Conservation (phyloP, 2,113 vertebrate species). For the Edolisoma coerulescens region DNA sequence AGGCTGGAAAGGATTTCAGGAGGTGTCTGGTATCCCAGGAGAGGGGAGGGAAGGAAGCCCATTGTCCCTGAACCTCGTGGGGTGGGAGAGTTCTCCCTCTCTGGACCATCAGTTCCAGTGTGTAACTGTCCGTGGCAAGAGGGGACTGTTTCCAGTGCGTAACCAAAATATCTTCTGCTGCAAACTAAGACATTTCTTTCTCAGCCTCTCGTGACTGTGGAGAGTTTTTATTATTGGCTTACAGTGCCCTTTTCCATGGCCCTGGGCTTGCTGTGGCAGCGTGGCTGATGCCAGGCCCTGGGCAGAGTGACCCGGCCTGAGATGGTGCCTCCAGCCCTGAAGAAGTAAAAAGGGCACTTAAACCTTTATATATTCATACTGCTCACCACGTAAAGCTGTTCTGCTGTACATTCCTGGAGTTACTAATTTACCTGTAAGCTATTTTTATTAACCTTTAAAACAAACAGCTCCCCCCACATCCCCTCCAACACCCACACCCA, state of each 20-base stretch:
- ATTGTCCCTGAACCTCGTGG: fast-evolving
- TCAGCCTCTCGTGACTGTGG: not conserved
- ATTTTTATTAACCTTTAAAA: constrained; percentile 41
- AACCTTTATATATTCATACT: not conserved
- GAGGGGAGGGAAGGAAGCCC: not conserved
- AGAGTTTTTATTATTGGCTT: not conserved
- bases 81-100: not conserved
- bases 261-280: not conserved
- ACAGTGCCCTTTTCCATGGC: not conserved
- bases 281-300: not conserved
- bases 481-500: not conserved
- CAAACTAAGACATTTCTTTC: not conserved
- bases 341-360: not conserved
- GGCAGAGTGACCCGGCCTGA: not conserved
- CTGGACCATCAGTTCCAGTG: not conserved
- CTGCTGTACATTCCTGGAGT: not conserved
- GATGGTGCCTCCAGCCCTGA: not conserved
- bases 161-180: not conserved
- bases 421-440: constrained; percentile 33
- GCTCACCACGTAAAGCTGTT: not conserved
- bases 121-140: not conserved
- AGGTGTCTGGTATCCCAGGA: not conserved
- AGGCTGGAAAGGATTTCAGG: not conserved
- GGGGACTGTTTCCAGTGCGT: not conserved
- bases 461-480: not conserved